phyloP scores from a whole-genome alignment of 2,888 invertebrate species.

The Venusia cambrica region DNA sequence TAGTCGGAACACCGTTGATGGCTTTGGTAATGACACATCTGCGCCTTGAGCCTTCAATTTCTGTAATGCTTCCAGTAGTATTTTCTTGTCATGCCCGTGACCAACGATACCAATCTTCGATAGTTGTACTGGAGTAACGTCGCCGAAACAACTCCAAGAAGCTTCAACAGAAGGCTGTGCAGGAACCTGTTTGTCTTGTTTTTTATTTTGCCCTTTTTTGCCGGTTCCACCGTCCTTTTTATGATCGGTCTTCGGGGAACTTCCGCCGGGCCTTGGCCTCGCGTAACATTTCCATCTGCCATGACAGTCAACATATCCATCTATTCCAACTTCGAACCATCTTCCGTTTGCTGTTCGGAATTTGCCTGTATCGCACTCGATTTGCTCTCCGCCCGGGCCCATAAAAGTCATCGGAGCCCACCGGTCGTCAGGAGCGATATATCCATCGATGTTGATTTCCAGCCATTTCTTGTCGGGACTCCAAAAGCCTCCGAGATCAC shows the following conservation, averaged over 20 bases:
- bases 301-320: conserved; percentile 59
- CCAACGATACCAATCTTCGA: conserved; percentile 67
- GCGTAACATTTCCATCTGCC: conserved; percentile 60
- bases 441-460: conserved; percentile 67
- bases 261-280: conserved; percentile 30
- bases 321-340: conserved; percentile 62
- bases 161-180: conserved; percentile 45
- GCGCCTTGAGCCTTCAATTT: conserved; percentile 54
- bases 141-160: conserved; percentile 69
- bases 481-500: conserved; percentile 74
- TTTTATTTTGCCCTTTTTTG: no score
- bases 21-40: conserved; percentile 51
- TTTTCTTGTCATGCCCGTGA: conserved; percentile 62
- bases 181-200: conserved; percentile 30
- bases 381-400: conserved; percentile 59
- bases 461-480: conserved; percentile 60
- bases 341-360: conserved; percentile 53
- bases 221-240: conserved; percentile 6
- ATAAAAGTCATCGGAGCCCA: conserved; percentile 63
- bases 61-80: conserved; percentile 48
- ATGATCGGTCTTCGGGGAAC: conserved; percentile 24
- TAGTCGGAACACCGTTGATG: conserved; percentile 39
- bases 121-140: conserved; percentile 50
- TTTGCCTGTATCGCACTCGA: conserved; percentile 59
- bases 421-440: conserved; percentile 57